Evolutionary conservation across 2,888 invertebrate genomes (phyloP), one percentile per base, ranked within the genome.

Genomic region (Germaria angustata): DNA sequence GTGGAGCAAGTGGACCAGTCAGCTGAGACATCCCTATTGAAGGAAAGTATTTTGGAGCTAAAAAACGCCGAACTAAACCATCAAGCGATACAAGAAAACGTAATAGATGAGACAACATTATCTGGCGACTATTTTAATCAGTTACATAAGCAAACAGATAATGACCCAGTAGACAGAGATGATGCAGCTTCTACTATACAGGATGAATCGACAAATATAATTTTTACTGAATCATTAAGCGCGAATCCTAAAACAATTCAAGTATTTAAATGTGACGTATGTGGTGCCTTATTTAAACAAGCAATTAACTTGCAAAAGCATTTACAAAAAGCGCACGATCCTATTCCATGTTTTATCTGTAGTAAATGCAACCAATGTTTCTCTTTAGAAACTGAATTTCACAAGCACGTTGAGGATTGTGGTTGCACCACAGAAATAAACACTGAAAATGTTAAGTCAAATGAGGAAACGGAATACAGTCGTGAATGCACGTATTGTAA

Each of bases 251-350:
- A 53, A 22, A 39, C 1, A 61, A 34, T 13, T 17, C 51, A 82
- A 41, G 69, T 77, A 15, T 87, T 72, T 22, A 84, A 72, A 11
- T 91, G 91, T 51, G 88, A 89, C 46, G 84, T 86, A 17, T 91
- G 91, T 59, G 88, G 88, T 0, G 89, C 90, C 2, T 84, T 86
- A 1, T 91, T 91, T 68, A 87, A 86, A 9, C 87, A 87, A 13
- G 81, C 86, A 0, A 80, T 81, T 2, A 88, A 88, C 15, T 80
- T 91, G 2, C 86, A 87, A 41, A 87, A 88, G 0, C 90, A 91
- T 71, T 84, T 89, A n/a, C 84, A 86, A 36, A 85, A 46, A 84
- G 84, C 44, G 9, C 84, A 53, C 84, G 86, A 53, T 11, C 71
- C 22, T 1, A 11, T 6, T 15, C 76, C 80, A 20, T 57, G 65